Conservation (phyloP, 2,113 vertebrate genomes). For the Chauna torquata region DNA sequence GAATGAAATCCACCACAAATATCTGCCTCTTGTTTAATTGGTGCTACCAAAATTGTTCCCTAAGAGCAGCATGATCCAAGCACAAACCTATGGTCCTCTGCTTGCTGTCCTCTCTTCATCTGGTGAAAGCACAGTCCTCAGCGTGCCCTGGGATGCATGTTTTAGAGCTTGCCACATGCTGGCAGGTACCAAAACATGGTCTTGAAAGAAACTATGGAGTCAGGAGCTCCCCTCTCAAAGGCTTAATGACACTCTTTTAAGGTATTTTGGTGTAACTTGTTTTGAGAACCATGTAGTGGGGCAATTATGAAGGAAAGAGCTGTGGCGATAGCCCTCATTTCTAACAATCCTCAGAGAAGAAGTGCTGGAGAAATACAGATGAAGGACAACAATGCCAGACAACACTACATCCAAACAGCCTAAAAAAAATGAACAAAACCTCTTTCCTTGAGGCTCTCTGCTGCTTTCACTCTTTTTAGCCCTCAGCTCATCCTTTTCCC, state of each 20-base stretch:
- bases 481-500: conserved; percentile 44
- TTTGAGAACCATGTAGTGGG: background rate
- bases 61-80: background rate
- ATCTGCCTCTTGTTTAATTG: fast-evolving
- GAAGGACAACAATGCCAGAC: background rate
- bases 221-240: background rate
- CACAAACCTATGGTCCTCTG: background rate
- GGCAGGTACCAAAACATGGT: background rate
- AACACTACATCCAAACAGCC: background rate
- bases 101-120: background rate
- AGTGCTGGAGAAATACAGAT: background rate
- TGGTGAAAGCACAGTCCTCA: background rate
- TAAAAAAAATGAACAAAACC: background rate
- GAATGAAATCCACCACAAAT: background rate
- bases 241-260: background rate
- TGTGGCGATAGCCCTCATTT: background rate
- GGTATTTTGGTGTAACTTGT: background rate
- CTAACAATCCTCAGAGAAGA: background rate
- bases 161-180: background rate
- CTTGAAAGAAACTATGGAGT: background rate
- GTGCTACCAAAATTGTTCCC: background rate
- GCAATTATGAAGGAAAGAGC: background rate
- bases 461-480: background rate
- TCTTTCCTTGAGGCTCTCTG: background rate
- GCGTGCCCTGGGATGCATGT: background rate